Evolutionary conservation across 2,113 vertebrate genomes (phyloP), one percentile per base, ranked within the genome.

Genomic region (Plestiodon gilberti): DNA sequence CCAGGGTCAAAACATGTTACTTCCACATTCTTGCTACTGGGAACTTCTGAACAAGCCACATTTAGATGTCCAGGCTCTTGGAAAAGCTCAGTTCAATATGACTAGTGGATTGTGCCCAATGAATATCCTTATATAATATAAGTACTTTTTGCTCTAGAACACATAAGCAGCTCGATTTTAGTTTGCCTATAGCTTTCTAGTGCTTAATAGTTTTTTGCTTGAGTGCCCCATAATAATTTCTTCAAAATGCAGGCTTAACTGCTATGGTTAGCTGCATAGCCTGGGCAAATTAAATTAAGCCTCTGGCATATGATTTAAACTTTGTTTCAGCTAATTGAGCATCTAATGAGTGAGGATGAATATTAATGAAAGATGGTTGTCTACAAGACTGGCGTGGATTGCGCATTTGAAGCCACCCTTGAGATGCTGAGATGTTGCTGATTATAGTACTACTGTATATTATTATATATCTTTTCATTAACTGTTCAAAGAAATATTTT

Each of bases 211-310:
- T 78, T 94, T 89, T 85, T 93, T 93, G 30, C 87, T 92, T 95
- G 83, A 62, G 55, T 93, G 67, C 15, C 11, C 35, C 89, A 22
- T 84, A 88, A 70, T 92, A 91, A 92, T 94, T 92, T 93, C 69
- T 33, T 30, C 88, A 90, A 88, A 85, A 84, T 22, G 90, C 62
- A 78, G 84, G 65, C n/a, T 94, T 94, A 88, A 93, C 85, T 92
- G 89, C 78, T 90, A 89, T 69, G 62, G 75, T 87, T 89, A 95
- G 92, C 88, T 93, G 88, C 83, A 93, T 94, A 91, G 93, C 64
- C 90, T 85, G 79, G 80, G 55, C 76, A 96, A 95, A 96, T 95
- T 93, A 95, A 97, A 95, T 95, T 93, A 95, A 96, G 91, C 86
- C 4, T 90, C 81, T 95, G 90, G 88, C 89, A 89, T 81, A 83